Base-by-base conservation (phyloP, 2,113 vertebrate genomes). In the Nesoenas mayeri region DNA sequence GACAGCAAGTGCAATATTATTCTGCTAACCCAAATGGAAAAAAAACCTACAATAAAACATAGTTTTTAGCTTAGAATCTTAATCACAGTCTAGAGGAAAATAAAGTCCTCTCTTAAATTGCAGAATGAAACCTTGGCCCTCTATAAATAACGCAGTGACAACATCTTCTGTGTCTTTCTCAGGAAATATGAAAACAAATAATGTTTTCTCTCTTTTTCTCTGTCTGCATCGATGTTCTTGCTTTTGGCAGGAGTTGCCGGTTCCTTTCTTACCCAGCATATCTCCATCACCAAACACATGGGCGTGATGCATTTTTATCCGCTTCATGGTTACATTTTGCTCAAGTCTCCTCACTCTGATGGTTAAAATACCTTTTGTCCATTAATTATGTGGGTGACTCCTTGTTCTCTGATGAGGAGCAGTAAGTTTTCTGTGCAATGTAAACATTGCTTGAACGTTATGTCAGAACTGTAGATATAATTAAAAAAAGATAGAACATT, bases 121-220 rank as follows among this genome's bases (percentile, higher is more conserved):
- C 92, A 24, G 50, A 47, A 88, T 92, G 66, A 87, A 95, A 65
- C 65, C 70, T 92, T 96, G 86, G 54, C 86, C 66, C 29, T 75
- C 44, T 71, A 64, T 64, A 72, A 85, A 94, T 79, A 96, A 82
- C 54, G 72, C 79, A 50, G 77, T 65, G 89, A 69, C 62, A 77
- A 15, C 20, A 72, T 88, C 83, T 61, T 86, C 88, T 54, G 4
- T 72, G 57, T 72, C 88, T 93, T 81, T 93, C 79, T 79, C 36
- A 40, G 95, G 86, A 95, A 94, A 92, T 95, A 97, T 94, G 92
- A 93, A 94, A 97, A 93, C 92, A 96, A 95, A 61, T 71, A 8
- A 42, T 93, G 62, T 92, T 92, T 92, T 94, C 44, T 86, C 51
- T 72, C 38, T 48, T 74, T 69, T 56, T 66, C 29, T 73, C 22